Conservation (phyloP, 1,140 invertebrate genomes). For the Coboldia fuscipes region DNA sequence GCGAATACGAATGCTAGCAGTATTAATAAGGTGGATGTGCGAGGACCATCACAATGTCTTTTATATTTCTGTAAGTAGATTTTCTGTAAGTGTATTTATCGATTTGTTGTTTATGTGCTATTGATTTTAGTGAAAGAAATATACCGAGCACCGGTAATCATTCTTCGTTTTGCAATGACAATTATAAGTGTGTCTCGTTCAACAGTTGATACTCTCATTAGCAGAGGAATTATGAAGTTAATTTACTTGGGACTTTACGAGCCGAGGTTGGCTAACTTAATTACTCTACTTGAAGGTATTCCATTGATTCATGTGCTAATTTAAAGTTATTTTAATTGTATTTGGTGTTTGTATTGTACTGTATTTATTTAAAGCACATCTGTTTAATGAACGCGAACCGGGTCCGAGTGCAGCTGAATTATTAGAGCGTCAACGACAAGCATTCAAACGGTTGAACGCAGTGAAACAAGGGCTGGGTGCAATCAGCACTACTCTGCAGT, state of each 20-base stretch:
- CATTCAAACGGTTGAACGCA: slow-evolving; percentile 1
- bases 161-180: not conserved
- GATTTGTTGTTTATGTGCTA: not conserved
- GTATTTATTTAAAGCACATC: not conserved
- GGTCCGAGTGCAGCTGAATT: slow-evolving; percentile 1
- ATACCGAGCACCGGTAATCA: not conserved
- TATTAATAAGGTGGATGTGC: not conserved
- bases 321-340: no score
- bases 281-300: slow-evolving; percentile 1
- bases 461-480: not conserved
- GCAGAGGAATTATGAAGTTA: slow-evolving; percentile 1
- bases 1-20: not conserved
- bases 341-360: no score
- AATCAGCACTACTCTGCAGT: slow-evolving; percentile 1
- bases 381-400: slow-evolving; percentile 1
- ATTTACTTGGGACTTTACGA: slow-evolving; percentile 2
- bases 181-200: not conserved
- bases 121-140: not conserved
- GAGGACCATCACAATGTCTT: slow-evolving; percentile 2
- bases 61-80: not conserved
- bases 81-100: not conserved
- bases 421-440: slow-evolving; percentile 1
- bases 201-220: not conserved
- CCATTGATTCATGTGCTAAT: not conserved
- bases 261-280: slow-evolving; percentile 1